Conservation (phyloP, 2,888 invertebrate genomes). For the Cryptocheilus praepositus region DNA sequence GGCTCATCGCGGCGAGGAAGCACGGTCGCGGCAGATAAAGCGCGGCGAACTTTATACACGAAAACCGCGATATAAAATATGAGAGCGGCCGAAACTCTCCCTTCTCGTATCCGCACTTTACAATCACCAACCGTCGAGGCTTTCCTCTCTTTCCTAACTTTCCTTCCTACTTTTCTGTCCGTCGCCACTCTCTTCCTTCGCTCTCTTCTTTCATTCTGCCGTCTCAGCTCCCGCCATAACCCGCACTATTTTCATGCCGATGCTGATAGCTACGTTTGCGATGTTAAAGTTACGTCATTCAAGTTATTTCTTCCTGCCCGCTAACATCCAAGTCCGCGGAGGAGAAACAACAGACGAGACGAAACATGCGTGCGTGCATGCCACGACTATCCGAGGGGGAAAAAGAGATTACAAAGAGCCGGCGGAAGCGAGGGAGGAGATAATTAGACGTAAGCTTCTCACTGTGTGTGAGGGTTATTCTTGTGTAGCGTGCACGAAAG, state of each 20-base stretch:
- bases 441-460: too few relatives aligned
- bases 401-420: too few relatives aligned
- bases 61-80: constrained; percentile 39
- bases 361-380: too few relatives aligned
- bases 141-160: constrained; percentile 10
- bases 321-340: constrained; percentile 25
- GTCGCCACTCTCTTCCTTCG: too few relatives aligned
- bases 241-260: not conserved
- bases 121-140: constrained; percentile 2
- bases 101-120: not conserved
- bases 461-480: too few relatives aligned
- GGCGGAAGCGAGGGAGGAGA: too few relatives aligned
- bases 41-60: constrained; percentile 26
- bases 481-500: too few relatives aligned
- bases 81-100: constrained; percentile 33
- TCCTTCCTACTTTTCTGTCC: not conserved
- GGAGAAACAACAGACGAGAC: not conserved
- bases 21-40: constrained; percentile 22
- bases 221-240: not conserved
- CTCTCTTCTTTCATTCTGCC: constrained; percentile 7
- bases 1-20: constrained; percentile 10
- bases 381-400: too few relatives aligned
- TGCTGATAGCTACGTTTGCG: too few relatives aligned
- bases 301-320: constrained; percentile 21
- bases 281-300: constrained; percentile 19